phyloP scores from a whole-genome alignment of 2,797 vertebrate species.

The Clarias platycephalus region DNA sequence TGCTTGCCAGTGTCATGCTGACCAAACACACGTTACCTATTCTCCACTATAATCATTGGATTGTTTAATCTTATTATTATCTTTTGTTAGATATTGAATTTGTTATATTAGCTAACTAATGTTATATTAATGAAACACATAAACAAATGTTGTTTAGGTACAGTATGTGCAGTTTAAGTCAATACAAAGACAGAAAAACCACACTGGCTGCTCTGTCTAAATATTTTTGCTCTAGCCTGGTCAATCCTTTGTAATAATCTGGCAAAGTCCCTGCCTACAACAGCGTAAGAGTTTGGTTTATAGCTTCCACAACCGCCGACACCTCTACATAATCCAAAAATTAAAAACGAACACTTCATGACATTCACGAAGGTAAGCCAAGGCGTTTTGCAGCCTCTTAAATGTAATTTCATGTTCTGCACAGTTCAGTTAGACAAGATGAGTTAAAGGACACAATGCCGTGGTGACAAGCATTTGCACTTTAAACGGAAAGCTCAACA shows the following conservation, averaged over 20 bases:
- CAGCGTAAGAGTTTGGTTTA: background rate
- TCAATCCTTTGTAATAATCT: background rate
- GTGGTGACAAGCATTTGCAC: constrained; percentile 19
- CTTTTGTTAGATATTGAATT: background rate
- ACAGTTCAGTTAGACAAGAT: constrained; percentile 19
- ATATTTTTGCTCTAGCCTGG: background rate
- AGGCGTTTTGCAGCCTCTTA: constrained; percentile 2
- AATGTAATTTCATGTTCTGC: constrained; percentile 5
- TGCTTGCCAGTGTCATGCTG: background rate
- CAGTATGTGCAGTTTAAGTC: background rate
- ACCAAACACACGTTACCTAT: background rate
- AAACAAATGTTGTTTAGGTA: background rate
- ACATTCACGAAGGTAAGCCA: background rate
- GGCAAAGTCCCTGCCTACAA: background rate
- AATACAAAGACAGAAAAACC: background rate
- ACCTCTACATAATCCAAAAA: background rate
- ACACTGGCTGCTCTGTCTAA: too few species aligned
- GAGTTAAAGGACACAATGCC: constrained; percentile 16
- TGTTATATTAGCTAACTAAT: background rate
- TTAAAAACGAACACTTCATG: background rate
- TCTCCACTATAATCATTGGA: background rate
- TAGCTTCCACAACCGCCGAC: background rate
- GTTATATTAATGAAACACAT: background rate
- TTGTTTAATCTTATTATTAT: background rate
- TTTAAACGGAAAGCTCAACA: constrained; percentile 11